phyloP scores from a whole-genome alignment of 2,888 invertebrate genomes.

The Mimachlamys varia region DNA sequence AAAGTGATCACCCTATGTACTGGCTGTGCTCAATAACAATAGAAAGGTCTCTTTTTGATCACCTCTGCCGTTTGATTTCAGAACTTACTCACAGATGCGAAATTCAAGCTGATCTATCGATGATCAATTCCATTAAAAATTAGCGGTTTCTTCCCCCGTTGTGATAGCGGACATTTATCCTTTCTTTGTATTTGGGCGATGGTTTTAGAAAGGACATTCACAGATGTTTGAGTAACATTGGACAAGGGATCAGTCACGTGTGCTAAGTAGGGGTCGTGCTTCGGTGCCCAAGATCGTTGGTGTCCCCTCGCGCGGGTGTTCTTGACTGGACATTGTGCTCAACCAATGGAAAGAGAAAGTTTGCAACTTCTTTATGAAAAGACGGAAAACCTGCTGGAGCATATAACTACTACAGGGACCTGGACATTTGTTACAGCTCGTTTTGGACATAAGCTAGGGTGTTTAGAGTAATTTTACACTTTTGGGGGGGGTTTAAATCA shows the following conservation, averaged over 20 bases:
- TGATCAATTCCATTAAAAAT: not conserved
- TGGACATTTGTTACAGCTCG: no score
- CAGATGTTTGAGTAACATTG: not conserved
- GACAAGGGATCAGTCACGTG: not conserved
- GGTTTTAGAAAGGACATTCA: not conserved
- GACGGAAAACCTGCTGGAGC: no score
- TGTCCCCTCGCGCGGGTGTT: not conserved
- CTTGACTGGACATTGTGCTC: not conserved
- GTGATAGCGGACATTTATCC: not conserved
- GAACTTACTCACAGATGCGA: not conserved
- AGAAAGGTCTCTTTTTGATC: slow-evolving; percentile 7
- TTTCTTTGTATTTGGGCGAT: not conserved
- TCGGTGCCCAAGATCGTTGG: not conserved
- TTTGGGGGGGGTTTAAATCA: no score
- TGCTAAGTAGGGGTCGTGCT: not conserved
- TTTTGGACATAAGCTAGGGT: no score
- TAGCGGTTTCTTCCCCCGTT: not conserved
- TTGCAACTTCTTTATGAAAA: no score
- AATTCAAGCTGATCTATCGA: slow-evolving; percentile 5
- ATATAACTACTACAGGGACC: no score
- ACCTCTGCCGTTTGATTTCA: not conserved
- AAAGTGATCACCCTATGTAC: not conserved
- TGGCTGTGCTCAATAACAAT: not conserved
- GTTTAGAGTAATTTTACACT: no score
- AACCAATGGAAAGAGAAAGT: not conserved